These are phyloP conservation scores for Pungitius pungitius DNA, from an alignment of 2,113 vertebrate genomes.

Conservation along the genomic window DNA sequence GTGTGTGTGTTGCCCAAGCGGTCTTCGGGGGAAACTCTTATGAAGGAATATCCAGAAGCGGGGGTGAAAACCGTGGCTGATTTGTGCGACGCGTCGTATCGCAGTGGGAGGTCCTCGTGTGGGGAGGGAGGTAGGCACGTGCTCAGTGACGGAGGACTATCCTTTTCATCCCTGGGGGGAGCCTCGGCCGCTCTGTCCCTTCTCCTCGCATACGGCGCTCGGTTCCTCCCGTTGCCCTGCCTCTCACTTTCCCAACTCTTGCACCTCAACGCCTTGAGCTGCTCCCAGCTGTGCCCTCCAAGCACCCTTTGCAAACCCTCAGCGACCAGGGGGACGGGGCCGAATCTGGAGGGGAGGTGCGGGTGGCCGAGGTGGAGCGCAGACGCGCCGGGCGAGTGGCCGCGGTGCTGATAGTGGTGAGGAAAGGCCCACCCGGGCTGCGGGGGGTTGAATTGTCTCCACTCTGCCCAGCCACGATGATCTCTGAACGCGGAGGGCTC, in stretches of 20 bases:
- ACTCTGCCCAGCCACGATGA: conserved; percentile 55
- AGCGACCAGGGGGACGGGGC: conserved; percentile 14
- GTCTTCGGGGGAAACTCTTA: not conserved
- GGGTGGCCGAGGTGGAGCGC: conserved; percentile 28
- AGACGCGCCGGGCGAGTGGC: conserved; percentile 15
- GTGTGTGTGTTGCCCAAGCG: conserved; percentile 20
- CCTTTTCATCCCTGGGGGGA: conserved; percentile 32
- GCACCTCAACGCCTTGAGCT: conserved; percentile 37
- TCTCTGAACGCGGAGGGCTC: conserved; percentile 57
- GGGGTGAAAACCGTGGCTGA: conserved; percentile 20
- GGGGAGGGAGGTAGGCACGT: conserved; percentile 34
- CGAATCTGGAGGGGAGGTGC: conserved; percentile 37
- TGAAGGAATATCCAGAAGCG: conserved; percentile 28
- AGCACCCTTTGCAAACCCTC: conserved; percentile 36
- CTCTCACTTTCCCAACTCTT: conserved; percentile 16
- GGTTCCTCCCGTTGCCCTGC: conserved; percentile 38
- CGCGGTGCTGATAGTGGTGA: conserved; percentile 46
- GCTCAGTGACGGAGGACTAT: conserved; percentile 19
- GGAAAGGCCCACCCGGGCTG: conserved; percentile 52
- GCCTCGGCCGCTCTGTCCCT: conserved; percentile 41
- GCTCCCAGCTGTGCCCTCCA: conserved; percentile 45
- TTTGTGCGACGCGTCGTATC: conserved; percentile 16
- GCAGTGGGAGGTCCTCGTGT: conserved; percentile 4
- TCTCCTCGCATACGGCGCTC: conserved; percentile 42
- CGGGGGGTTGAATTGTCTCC: conserved; percentile 43